Evolutionary conservation across 1,140 invertebrate species (phyloP).

Genomic region (Heliothis subflexa): DNA sequence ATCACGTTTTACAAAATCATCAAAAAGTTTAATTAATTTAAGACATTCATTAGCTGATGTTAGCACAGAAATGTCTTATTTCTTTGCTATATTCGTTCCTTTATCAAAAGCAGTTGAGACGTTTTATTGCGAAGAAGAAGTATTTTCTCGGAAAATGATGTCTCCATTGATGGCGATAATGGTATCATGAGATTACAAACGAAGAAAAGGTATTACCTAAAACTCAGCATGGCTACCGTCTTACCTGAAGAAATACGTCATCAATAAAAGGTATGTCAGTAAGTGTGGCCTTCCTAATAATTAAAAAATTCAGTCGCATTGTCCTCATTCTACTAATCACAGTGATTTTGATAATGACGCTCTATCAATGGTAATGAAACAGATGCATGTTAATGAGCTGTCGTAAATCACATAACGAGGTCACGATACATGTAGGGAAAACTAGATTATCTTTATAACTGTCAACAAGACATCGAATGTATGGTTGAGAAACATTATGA

Average conservation of each 20-base stretch:
- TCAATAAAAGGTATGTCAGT: conserved; percentile 3
- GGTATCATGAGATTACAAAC: too few species aligned
- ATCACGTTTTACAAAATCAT: conserved; percentile 19
- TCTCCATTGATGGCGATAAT: not conserved
- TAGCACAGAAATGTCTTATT: too few species aligned
- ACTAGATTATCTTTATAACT: conserved; percentile 39
- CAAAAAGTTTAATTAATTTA: not conserved
- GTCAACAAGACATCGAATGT: conserved; percentile 11
- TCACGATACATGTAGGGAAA: conserved; percentile 19
- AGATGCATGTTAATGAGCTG: conserved; percentile 36
- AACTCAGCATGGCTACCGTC: not conserved
- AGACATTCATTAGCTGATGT: too few species aligned
- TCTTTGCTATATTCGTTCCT: too few species aligned
- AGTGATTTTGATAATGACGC: conserved; percentile 39
- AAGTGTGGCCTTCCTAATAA: not conserved
- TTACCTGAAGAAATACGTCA: not conserved
- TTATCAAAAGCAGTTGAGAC: too few species aligned
- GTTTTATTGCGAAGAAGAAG: too few species aligned
- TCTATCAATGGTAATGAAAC: conserved; percentile 43
- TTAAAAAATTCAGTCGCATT: not conserved
- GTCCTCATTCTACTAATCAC: conserved; percentile 41
- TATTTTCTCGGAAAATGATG: too few species aligned
- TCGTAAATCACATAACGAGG: conserved; percentile 37
- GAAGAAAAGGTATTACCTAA: too few species aligned
- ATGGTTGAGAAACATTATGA: conserved; percentile 14